Evolutionary conservation across 2,113 vertebrate species (phyloP).

Genomic region (Thamnaconus septentrionalis): DNA sequence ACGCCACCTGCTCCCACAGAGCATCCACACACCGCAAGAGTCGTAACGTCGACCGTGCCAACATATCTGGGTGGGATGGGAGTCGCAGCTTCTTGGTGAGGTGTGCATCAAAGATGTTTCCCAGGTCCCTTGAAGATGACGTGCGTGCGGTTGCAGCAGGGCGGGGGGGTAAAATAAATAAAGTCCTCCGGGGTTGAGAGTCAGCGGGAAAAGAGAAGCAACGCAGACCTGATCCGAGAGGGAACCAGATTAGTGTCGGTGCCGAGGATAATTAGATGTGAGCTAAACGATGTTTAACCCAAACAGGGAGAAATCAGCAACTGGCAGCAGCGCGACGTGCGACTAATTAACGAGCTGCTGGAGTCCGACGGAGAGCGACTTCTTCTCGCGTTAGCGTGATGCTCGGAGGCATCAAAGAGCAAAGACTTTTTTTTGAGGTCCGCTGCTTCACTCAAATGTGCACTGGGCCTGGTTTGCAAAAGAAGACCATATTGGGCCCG

Average conservation of each 20-base stretch:
- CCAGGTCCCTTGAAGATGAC: too few relatives aligned
- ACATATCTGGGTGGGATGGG: too few relatives aligned
- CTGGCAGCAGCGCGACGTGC: background rate
- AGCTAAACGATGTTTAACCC: background rate
- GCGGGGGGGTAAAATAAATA: too few relatives aligned
- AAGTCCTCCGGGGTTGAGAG: too few relatives aligned
- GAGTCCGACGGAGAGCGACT: background rate
- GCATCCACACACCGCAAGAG: too few relatives aligned
- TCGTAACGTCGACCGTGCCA: too few relatives aligned
- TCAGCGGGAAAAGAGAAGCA: background rate
- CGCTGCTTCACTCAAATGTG: background rate
- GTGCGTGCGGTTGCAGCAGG: too few relatives aligned
- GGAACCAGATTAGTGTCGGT: background rate
- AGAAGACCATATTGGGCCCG: too few relatives aligned
- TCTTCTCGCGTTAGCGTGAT: background rate
- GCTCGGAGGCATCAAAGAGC: background rate
- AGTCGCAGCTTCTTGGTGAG: too few relatives aligned
- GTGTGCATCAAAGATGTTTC: too few relatives aligned
- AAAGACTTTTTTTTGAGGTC: background rate
- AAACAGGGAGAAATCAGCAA: background rate
- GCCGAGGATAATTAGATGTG: background rate
- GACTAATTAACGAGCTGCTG: conserved; percentile 4
- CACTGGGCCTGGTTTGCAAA: too few relatives aligned
- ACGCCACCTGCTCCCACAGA: too few relatives aligned
- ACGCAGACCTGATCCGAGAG: background rate